Evolutionary conservation across 2,888 invertebrate genomes (phyloP).

Genomic region (Cephus pygmeus): DNA sequence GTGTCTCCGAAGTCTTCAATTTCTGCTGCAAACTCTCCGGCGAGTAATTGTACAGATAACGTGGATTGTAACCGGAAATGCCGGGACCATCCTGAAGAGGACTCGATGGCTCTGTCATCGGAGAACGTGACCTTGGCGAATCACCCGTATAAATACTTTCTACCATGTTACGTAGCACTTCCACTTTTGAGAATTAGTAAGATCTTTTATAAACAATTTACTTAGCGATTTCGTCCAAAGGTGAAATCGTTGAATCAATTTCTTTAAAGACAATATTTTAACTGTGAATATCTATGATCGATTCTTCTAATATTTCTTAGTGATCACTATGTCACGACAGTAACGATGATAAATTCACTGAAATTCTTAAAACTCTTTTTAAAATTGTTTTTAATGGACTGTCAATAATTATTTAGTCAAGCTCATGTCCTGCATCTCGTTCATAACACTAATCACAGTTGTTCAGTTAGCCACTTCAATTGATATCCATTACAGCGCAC

Average conservation of each 20-base stretch:
- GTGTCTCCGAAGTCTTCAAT: constrained; percentile 28
- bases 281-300: not conserved
- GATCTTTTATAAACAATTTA: not conserved
- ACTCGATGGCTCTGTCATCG: constrained; percentile 61
- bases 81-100: constrained; percentile 52
- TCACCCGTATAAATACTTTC: constrained; percentile 61
- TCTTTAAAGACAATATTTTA: not conserved
- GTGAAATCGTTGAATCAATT: not conserved
- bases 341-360: not conserved
- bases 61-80: constrained; percentile 47
- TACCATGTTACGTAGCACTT: constrained; percentile 52
- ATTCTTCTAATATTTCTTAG: not conserved
- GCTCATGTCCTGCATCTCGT: not conserved
- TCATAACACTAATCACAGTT: not conserved
- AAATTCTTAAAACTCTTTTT: not conserved
- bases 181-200: not conserved
- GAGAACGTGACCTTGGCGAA: constrained; percentile 60
- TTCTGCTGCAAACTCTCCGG: constrained; percentile 49
- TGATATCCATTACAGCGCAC: not conserved
- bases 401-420: not conserved
- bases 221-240: not conserved
- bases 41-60: constrained; percentile 52
- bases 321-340: not conserved
- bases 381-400: not conserved
- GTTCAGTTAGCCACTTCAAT: not conserved